Percentiles rank a stretch among this genome's conserved stretches.
phyloP scores from a whole-genome alignment of 2,113 vertebrate species.

The Arothron firmamentum region DNA sequence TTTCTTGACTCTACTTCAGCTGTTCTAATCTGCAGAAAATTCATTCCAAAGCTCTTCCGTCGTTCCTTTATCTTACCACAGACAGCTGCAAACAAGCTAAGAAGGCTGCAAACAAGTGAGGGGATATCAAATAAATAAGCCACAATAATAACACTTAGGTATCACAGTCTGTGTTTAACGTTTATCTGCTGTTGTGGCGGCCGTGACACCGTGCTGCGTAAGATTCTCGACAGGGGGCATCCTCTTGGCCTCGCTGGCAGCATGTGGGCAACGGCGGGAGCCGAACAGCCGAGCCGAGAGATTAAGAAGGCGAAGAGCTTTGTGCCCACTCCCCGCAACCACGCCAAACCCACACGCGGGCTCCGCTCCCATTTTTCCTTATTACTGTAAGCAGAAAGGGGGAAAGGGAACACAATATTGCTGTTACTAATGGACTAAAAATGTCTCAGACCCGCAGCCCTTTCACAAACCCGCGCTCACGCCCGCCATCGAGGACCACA shows the following conservation, averaged over 20 bases:
- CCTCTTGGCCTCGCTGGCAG: conserved; percentile 79
- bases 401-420: conserved; percentile 51
- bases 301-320: conserved; percentile 75
- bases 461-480: conserved; percentile 50
- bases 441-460: conserved; percentile 48
- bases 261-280: conserved; percentile 71
- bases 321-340: conserved; percentile 38
- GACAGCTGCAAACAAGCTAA: conserved; percentile 33
- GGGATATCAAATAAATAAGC: conserved; percentile 60
- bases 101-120: conserved; percentile 35
- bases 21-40: no score
- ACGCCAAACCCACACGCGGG: conserved; percentile 4
- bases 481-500: conserved; percentile 49
- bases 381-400: conserved; percentile 58
- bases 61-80: neutral
- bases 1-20: no score
- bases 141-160: conserved; percentile 71
- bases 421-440: conserved; percentile 73
- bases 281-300: conserved; percentile 77
- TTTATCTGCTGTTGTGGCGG: conserved; percentile 77
- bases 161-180: conserved; percentile 79
- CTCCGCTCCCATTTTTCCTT: conserved; percentile 68
- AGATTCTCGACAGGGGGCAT: conserved; percentile 80
- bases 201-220: conserved; percentile 81
- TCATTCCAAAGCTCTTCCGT: neutral